phyloP scores from a whole-genome alignment of 2,797 vertebrate species.

The Cynodonichthys magdalenae region DNA sequence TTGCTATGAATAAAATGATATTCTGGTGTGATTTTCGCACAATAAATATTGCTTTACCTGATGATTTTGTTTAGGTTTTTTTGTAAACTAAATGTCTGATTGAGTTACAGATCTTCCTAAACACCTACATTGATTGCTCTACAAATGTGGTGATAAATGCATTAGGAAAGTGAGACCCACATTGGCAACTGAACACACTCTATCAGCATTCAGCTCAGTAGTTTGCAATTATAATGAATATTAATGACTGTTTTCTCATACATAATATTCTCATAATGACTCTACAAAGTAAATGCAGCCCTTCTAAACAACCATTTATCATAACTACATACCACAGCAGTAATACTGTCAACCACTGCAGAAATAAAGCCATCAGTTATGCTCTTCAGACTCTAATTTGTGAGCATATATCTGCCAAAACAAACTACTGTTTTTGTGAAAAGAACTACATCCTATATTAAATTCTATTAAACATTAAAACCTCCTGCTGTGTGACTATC shows the following conservation, averaged over 20 bases:
- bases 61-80: constrained; percentile 22
- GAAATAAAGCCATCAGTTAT: constrained; percentile 68
- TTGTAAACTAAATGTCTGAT: constrained; percentile 39
- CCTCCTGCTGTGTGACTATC: constrained; percentile 6
- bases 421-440: constrained; percentile 9
- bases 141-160: constrained; percentile 57
- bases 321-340: constrained; percentile 75
- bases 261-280: constrained; percentile 84
- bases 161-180: constrained; percentile 44
- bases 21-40: constrained; percentile 14
- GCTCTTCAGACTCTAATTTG: constrained; percentile 56
- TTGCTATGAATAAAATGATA: not conserved
- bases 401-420: constrained; percentile 23
- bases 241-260: constrained; percentile 83
- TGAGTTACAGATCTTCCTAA: constrained; percentile 49
- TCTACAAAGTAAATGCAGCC: constrained; percentile 80
- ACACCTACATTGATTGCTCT: constrained; percentile 56
- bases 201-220: constrained; percentile 79
- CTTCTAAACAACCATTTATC: constrained; percentile 83
- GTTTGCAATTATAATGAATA: constrained; percentile 83
- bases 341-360: constrained; percentile 68
- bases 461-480: constrained; percentile 21
- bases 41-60: constrained; percentile 40
- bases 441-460: constrained; percentile 13
- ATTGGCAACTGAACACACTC: constrained; percentile 60